Evolutionary conservation across 1,140 invertebrate genomes (phyloP), one percentile per base, ranked within the genome.

Genomic region (Lineus longissimus): DNA sequence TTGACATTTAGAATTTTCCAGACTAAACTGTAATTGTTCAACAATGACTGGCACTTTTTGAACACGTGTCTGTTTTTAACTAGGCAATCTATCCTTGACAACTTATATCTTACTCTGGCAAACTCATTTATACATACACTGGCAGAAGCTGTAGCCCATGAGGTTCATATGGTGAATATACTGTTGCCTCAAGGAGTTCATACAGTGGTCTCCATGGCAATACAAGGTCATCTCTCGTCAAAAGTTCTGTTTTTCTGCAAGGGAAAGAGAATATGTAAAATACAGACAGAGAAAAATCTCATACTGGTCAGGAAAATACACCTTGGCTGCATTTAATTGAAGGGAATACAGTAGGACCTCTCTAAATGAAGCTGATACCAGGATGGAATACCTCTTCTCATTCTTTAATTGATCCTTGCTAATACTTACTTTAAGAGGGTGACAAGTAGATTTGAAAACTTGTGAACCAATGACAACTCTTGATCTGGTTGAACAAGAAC

Each of bases 201-300:
- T 91, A 95, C 17, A 97, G 78, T 40, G 93, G 93, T 72, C 87
- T 85, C 95, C 95, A 97, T 63, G 89, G 88, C 61, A 97, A 81
- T 63, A 86, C 85, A 55, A 97, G 74, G 61, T 97, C 94, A 65
- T 90, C 86, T 27, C 91, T 87, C 15, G 87, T 85, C 67, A 95
- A 80, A 30, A 95, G 82, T 71, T 89, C 81, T 69, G 84, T 87
- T 83, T 93, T 94, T 70, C 92, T 94, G 71, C 55, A 83, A 83
- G 72, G 65, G 66, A 74, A 69, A 66, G 36, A 43, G 45, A 59
- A 47, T 57, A 57, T 43, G 25, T 36, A 9, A 61, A 58, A 29
- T 25, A 1, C 19, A 54, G 25, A n/a, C 11, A 43, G n/a, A n/a
- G 11, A n/a, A 13, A n/a, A 43, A 43, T 43, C 41, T 13, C 41